Base-by-base conservation (phyloP, 2,797 vertebrate genomes). In the Acropternis orthonyx region DNA sequence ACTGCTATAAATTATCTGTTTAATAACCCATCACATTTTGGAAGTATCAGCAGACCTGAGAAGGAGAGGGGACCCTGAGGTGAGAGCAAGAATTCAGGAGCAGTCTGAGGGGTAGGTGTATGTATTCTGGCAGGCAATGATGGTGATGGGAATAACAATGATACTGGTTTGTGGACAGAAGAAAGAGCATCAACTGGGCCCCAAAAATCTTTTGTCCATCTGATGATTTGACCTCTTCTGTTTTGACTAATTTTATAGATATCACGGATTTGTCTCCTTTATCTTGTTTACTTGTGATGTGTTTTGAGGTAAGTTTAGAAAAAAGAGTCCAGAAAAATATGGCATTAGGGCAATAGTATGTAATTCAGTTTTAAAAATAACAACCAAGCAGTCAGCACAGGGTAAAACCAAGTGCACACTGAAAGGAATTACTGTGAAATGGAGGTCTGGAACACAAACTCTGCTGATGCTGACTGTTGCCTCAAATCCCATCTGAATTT, bases 401-500 rank as follows among this genome's bases (percentile, higher is more conserved):
- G 52, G 36, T 89, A 66, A 79, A 81, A 30, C 55, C 23, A 62
- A 83, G 37, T 67, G 34, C 68, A 48, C 0, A 0, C 84, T 89
- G 68, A 92, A 87, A 56, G 41, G 63, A 77, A 46, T 92, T 80
- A 30, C 49, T 85, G 7, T 89, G 59, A 91, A 85, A 76, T 71
- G 43, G 61, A 80, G 63, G 54, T 92, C 72, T 93, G 78, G 73
- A 96, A 86, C 55, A 43, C 55, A 81, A 81, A 65, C 52, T 83
- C 62, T 90, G 65, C 56, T 76, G 43, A 75, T 78, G 41, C 48
- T 66, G 41, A 67, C 65, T 72, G 75, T 91, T 96, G 84, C 62
- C 69, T 85, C 43, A 66, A 86, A 26, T 88, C 89, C 56, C 73
- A 65, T 88, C 51, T 94, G 94, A 95, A 79, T 94, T 88, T 2